Conservation (phyloP, 1,140 invertebrate genomes). For the Cotesia vestalis region DNA sequence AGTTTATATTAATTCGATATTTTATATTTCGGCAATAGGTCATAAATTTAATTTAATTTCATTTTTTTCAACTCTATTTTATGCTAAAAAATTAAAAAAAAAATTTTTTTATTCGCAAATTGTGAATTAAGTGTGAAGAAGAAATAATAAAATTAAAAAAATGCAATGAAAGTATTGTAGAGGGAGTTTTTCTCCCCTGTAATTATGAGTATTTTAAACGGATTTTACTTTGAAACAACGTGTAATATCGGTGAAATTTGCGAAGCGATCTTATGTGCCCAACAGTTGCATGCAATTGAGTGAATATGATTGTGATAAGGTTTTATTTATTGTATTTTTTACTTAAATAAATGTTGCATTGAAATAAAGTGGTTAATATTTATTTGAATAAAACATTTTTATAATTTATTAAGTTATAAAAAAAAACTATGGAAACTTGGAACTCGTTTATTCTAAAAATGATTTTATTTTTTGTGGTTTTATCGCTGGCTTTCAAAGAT, state of each 20-base stretch:
- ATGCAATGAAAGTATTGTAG: conserved; percentile 12
- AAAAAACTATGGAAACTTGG: background rate
- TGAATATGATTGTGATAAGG: conserved; percentile 2
- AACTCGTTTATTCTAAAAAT: conserved; percentile 8
- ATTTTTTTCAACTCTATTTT: conserved; percentile 11
- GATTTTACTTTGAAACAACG: background rate
- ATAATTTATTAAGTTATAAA: background rate
- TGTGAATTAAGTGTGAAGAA: background rate
- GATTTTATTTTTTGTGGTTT: conserved; percentile 16
- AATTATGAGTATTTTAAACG: background rate
- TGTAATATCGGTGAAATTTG: background rate
- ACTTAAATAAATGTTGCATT: background rate
- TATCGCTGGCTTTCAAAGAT: conserved; percentile 11
- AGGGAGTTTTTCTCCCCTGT: conserved; percentile 4
- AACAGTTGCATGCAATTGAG: background rate
- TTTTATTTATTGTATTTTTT: background rate
- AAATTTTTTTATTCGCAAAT: too few relatives aligned
- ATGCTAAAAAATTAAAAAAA: background rate
- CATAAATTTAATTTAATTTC: background rate
- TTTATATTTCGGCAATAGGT: background rate
- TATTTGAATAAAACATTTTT: background rate
- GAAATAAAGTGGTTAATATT: background rate
- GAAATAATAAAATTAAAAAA: background rate
- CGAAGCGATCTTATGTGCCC: background rate
- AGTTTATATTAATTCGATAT: conserved; percentile 5